Base-by-base conservation (phyloP, 2,888 invertebrate genomes). In the Chrysolina americana region DNA sequence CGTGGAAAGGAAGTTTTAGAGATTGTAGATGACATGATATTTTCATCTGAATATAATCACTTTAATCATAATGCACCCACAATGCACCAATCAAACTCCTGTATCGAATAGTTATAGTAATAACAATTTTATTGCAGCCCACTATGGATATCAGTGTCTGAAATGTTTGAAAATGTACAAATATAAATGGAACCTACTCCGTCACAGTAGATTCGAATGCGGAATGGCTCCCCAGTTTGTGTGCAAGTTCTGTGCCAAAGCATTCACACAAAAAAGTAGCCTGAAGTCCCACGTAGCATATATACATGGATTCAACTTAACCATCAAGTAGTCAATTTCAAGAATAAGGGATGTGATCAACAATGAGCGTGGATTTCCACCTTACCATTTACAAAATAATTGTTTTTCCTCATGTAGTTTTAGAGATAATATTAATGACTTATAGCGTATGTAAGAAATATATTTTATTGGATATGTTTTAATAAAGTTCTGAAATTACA, bases 141-240 rank as follows among this genome's bases (percentile, higher is more conserved):
- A 41, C 9, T 62, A 63, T 13, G 56, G 64, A 19, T 68, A 74
- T 21, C 73, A 65, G 13, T 83, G 83, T 66, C 48, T 56, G 13
- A 80, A 74, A 59, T 83, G 83, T 71, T 48, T 59, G 17, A 83
- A 83, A 76, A 74, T 68, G 36, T 83, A 83, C 78, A 83, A 83
- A 65, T 81, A 83, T 74, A 83, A 82, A 76, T 79, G 79, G 79
- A 81, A 82, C 73, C 65, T 83, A n/a, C 53, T 79, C 0, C 79
- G 94, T 74, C 94, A 94, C 85, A 90, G 92, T 79, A 92, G 91
- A 82, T 93, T 93, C 84, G 94, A 94, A 86, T 94, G 85, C 72
- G 84, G 83, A 9, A 81, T 80, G 36, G 79, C 82, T 2, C 83
- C 84, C 2, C 84, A 83, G 66, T 84, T 85, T 72, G 75, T 76